Percentiles rank a stretch among this genome's conserved stretches.
These are phyloP conservation scores for Sterrhoptilus dennistouni DNA, from an alignment of 2,113 vertebrate species.

Conservation along the genomic window DNA sequence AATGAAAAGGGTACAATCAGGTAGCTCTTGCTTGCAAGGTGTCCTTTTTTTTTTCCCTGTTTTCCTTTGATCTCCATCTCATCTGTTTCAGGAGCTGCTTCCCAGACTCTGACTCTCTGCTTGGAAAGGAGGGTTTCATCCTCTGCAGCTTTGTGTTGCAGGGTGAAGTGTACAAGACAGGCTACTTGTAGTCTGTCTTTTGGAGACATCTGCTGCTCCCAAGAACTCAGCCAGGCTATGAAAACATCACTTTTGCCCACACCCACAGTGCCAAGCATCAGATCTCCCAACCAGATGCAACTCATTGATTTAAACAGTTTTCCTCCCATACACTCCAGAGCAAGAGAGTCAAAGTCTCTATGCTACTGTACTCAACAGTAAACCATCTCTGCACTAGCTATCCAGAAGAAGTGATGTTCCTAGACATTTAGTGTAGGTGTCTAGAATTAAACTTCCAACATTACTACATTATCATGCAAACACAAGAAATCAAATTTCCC, in stretches of 20 bases:
- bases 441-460: neutral
- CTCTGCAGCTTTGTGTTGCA: neutral
- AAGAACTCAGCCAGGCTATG: fast-evolving
- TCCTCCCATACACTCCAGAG: neutral
- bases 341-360: neutral
- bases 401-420: neutral
- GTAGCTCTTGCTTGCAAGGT: neutral
- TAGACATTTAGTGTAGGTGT: neutral
- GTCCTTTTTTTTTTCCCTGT: neutral
- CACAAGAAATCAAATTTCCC: neutral
- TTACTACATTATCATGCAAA: neutral
- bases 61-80: neutral
- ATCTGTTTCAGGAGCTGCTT: neutral
- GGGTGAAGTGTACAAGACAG: neutral
- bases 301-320: neutral
- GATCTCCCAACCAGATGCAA: neutral
- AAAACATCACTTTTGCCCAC: neutral
- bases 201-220: neutral
- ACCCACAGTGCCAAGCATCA: neutral
- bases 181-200: neutral
- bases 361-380: neutral
- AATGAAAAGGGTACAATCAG: neutral
- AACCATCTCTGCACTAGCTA: neutral
- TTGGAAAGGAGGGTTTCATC: fast-evolving
- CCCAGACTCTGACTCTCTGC: neutral